Percentiles rank a stretch among this genome's conserved stretches.
Conservation (phyloP, 2,113 vertebrate species). For the Electrona antarctica region DNA sequence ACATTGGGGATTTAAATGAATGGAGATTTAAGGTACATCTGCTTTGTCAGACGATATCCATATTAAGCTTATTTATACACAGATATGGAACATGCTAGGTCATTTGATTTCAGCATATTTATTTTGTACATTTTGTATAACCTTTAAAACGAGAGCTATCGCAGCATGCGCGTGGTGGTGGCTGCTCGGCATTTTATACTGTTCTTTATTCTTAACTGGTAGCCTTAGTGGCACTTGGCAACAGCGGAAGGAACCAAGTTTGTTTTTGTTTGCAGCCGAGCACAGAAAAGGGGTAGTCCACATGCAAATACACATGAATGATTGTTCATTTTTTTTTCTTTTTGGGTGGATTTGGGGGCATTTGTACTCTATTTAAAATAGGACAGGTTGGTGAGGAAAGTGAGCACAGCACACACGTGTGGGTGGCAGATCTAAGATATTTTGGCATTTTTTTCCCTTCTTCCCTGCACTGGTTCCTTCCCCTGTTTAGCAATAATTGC, state of each 20-base stretch:
- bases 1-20: neutral
- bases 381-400: no score
- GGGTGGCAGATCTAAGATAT: no score
- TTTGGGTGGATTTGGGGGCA: no score
- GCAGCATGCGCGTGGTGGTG: conserved; percentile 75
- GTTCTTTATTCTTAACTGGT: conserved; percentile 65
- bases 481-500: conserved; percentile 71
- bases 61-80: conserved; percentile 78
- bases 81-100: conserved; percentile 66
- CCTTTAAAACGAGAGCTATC: conserved; percentile 78
- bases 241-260: no score
- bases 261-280: no score
- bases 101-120: conserved; percentile 72
- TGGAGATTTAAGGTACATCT: conserved; percentile 62
- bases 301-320: no score
- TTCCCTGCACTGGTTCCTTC: no score
- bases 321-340: no score
- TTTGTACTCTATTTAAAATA: no score
- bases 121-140: conserved; percentile 83
- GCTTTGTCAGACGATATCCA: conserved; percentile 76
- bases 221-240: conserved; percentile 25
- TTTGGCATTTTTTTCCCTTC: no score
- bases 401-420: no score
- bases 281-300: no score
- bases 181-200: conserved; percentile 81